phyloP scores from a whole-genome alignment of 2,888 invertebrate genomes.

The Aquatica leii region DNA sequence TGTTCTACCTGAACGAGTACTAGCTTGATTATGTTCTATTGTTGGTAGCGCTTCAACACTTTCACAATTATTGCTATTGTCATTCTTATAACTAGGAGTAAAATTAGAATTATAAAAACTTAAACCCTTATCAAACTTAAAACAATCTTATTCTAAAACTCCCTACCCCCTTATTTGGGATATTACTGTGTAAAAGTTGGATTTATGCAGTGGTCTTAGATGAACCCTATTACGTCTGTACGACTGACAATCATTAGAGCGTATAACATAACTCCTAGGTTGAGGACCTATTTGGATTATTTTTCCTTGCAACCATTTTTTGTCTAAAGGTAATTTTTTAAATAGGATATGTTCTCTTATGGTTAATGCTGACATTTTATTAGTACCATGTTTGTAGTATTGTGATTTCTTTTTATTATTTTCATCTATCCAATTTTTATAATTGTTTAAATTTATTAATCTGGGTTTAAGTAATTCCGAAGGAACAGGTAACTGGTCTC shows the following conservation, averaged over 20 bases:
- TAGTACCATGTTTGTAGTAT: conserved; percentile 2
- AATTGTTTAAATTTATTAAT: not conserved
- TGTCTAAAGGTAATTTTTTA: not conserved
- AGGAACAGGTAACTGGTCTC: not conserved
- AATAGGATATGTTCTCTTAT: not conserved
- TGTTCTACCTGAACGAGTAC: not conserved
- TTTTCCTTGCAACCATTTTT: no score
- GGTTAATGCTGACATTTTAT: conserved; percentile 2
- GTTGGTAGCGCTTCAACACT: not conserved
- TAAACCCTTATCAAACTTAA: not conserved
- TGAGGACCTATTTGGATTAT: not conserved
- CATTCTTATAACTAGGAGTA: not conserved
- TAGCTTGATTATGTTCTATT: not conserved
- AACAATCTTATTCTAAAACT: not conserved
- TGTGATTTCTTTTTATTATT: conserved; percentile 10
- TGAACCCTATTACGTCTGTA: conserved; percentile 7
- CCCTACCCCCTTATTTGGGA: not conserved
- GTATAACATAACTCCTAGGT: conserved; percentile 2
- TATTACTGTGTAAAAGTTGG: not conserved
- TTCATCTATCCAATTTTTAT: not conserved
- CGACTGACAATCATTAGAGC: conserved; percentile 1
- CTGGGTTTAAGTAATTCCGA: not conserved
- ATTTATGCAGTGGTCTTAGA: not conserved
- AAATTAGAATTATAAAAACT: not conserved
- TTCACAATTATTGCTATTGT: not conserved